Evolutionary conservation across 2,113 vertebrate species (phyloP).

Genomic region (Tichodroma muraria): DNA sequence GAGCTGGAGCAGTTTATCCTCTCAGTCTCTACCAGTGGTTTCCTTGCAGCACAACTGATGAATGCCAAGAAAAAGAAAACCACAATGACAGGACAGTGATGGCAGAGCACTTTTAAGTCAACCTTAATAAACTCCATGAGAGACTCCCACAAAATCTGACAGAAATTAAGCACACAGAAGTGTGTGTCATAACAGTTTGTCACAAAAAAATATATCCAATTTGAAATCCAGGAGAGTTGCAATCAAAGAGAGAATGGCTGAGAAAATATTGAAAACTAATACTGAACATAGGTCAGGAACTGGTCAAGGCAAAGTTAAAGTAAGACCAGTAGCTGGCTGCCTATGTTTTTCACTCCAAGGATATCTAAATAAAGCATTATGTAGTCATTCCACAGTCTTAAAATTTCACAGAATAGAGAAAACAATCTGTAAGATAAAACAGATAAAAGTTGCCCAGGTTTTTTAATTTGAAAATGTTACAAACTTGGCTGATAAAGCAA

Average conservation of each 20-base stretch:
- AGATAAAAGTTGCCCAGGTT: background rate
- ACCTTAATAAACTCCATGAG: background rate
- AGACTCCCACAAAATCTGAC: background rate
- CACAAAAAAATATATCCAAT: background rate
- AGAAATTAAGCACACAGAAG: background rate
- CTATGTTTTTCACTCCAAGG: background rate
- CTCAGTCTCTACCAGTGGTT: background rate
- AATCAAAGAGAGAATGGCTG: background rate
- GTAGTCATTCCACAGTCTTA: background rate
- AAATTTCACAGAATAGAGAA: background rate
- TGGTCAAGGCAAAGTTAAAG: background rate
- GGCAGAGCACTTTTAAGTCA: background rate
- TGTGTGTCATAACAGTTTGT: background rate
- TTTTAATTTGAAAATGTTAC: background rate
- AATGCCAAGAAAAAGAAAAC: background rate
- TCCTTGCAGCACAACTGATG: background rate
- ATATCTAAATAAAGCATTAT: background rate
- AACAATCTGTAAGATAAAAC: background rate
- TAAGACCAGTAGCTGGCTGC: background rate
- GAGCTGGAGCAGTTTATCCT: background rate
- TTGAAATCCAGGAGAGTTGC: background rate
- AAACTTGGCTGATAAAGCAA: background rate
- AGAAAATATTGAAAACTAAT: background rate
- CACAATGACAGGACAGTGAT: background rate
- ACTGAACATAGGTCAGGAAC: background rate